Conservation (phyloP, 1,140 invertebrate genomes). For the Drosophila oshimai region DNA sequence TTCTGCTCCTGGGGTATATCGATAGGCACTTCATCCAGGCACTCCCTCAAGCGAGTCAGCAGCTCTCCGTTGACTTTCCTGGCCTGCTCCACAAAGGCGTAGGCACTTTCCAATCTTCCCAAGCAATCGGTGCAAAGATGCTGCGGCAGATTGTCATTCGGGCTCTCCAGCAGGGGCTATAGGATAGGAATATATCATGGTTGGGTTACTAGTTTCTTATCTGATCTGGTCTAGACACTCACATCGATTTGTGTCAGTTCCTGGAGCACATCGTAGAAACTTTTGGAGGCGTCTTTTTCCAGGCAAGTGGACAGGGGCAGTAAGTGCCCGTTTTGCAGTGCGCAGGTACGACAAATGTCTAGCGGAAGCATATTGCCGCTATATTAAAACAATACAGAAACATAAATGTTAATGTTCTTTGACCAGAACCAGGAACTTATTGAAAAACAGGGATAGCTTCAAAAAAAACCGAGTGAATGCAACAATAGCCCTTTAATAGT, state of each 20-base stretch:
- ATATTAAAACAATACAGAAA: neutral
- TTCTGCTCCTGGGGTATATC: slow-evolving; percentile 37
- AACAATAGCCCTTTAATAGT: slow-evolving; percentile 7
- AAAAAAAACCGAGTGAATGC: neutral
- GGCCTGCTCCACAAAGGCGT: slow-evolving; percentile 54
- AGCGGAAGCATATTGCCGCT: slow-evolving; percentile 28
- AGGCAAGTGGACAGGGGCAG: slow-evolving; percentile 31
- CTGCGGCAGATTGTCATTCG: slow-evolving; percentile 42
- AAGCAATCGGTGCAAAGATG: slow-evolving; percentile 41
- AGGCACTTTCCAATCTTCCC: slow-evolving; percentile 43
- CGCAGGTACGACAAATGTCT: slow-evolving; percentile 62
- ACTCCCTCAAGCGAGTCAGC: slow-evolving; percentile 29
- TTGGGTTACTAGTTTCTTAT: neutral
- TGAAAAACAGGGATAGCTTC: neutral
- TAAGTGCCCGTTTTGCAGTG: slow-evolving; percentile 22
- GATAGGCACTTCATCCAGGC: slow-evolving; percentile 55
- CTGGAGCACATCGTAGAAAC: slow-evolving; percentile 36
- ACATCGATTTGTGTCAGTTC: slow-evolving; percentile 66
- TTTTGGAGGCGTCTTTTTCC: slow-evolving; percentile 38
- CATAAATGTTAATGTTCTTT: too few species aligned
- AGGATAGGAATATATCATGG: too few species aligned
- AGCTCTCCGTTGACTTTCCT: slow-evolving; percentile 44
- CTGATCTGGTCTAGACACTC: slow-evolving; percentile 1
- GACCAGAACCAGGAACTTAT: too few species aligned
- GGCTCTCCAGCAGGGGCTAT: slow-evolving; percentile 30